Conservation (phyloP, 2,888 invertebrate genomes). For the Leptothorax acervorum region DNA sequence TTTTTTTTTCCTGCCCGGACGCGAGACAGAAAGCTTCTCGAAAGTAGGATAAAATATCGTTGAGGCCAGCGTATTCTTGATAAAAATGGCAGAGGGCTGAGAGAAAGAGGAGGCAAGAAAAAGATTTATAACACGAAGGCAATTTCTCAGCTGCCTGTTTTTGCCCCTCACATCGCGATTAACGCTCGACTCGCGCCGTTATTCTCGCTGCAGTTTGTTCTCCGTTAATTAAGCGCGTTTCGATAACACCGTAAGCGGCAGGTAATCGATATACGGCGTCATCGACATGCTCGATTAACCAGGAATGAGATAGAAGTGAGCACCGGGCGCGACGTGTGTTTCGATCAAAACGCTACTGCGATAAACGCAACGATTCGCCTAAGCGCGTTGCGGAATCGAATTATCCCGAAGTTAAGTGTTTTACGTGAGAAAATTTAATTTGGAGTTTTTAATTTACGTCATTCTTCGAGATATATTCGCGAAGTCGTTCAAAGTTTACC, state of each 20-base stretch:
- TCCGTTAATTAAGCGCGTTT: slow-evolving; percentile 73
- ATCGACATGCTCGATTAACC: slow-evolving; percentile 64
- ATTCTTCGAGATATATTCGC: slow-evolving; percentile 52
- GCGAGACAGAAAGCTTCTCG: slow-evolving; percentile 12
- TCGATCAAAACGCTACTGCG: slow-evolving; percentile 57
- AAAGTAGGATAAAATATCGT: slow-evolving; percentile 44
- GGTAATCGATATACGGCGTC: slow-evolving; percentile 73
- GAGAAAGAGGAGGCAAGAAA: slow-evolving; percentile 47
- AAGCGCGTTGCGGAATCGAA: background rate
- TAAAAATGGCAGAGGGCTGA: slow-evolving; percentile 41
- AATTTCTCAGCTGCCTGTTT: slow-evolving; percentile 61
- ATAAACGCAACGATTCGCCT: slow-evolving; percentile 38
- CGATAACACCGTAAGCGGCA: slow-evolving; percentile 70
- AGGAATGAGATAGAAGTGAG: slow-evolving; percentile 50
- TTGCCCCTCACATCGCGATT: slow-evolving; percentile 60
- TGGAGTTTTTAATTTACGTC: background rate
- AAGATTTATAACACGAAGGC: slow-evolving; percentile 65
- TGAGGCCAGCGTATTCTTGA: slow-evolving; percentile 46
- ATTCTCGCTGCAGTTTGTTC: slow-evolving; percentile 68
- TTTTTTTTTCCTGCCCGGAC: background rate
- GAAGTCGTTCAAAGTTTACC: slow-evolving; percentile 62
- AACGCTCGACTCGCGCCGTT: slow-evolving; percentile 59
- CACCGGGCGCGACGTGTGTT: slow-evolving; percentile 35
- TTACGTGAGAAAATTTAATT: background rate
- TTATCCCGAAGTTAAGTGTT: background rate